These are phyloP conservation scores for Pogona vitticeps DNA, from an alignment of 2,113 vertebrate genomes.

Conservation along the genomic window DNA sequence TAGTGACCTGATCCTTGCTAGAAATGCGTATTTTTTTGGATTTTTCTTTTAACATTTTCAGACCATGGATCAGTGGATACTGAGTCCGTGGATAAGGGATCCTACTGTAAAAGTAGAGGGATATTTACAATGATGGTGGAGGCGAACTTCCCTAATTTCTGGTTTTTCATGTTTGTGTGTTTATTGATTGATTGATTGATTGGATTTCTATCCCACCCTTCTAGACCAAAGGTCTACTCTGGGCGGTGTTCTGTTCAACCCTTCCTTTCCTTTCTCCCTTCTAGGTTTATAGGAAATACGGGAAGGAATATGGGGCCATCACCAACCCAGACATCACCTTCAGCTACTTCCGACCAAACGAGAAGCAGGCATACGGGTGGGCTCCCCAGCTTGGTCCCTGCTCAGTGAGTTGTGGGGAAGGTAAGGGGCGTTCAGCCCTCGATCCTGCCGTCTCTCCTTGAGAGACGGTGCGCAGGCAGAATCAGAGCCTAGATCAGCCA, in stretches of 20 bases:
- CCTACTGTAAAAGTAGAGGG: too few relatives aligned
- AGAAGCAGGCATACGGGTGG: slow-evolving; percentile 74
- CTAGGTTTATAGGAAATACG: slow-evolving; percentile 90
- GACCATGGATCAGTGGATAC: too few relatives aligned
- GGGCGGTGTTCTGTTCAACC: background rate
- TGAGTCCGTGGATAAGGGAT: too few relatives aligned
- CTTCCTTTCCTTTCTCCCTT: background rate
- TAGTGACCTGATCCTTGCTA: too few relatives aligned
- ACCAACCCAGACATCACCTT: slow-evolving; percentile 89
- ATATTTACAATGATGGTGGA: too few relatives aligned
- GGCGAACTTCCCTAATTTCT: too few relatives aligned
- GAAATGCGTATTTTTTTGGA: too few relatives aligned
- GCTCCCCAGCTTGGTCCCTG: slow-evolving; percentile 73
- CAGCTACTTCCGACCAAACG: slow-evolving; percentile 80
- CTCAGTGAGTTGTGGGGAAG: slow-evolving; percentile 89
- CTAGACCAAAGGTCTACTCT: too few relatives aligned
- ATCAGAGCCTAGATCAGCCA: too few relatives aligned
- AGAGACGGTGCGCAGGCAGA: background rate
- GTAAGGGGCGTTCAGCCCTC: slow-evolving; percentile 66
- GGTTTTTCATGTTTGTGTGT: background rate
- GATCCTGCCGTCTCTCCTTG: background rate
- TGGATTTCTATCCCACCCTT: too few relatives aligned
- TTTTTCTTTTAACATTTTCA: too few relatives aligned
- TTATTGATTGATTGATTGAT: too few relatives aligned
- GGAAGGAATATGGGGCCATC: slow-evolving; percentile 83